Evolutionary conservation across 1,140 invertebrate species (phyloP), one percentile per base, ranked within the genome.

Genomic region (Drosophila ironensis): DNA sequence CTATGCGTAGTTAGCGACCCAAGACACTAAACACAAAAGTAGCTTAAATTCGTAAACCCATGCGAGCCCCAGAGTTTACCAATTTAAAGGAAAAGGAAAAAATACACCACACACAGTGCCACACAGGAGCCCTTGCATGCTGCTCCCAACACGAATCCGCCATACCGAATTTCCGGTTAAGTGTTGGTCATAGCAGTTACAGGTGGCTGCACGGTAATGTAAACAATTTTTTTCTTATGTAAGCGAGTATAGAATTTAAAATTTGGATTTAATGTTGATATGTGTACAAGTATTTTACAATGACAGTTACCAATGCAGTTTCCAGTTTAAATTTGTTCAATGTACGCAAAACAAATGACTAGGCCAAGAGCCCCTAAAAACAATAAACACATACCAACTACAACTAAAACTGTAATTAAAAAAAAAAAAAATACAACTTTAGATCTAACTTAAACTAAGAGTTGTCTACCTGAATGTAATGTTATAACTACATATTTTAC

Each of bases 21-120:
- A 69, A 67, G 54, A 51, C n/a, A n/a, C 38, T 35, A 17, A 16
- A 42, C 46, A 72, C 57, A 30, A 12, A 12, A 27, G 8, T 2
- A 27, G 28, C 84, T 88, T 84, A 66, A 84, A 87, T 88, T 70
- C 53, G 84, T 88, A 88, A 88, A 84, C 84, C 74, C 74, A 61
- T 52, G 69, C 51, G 84, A 87, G 84, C 84, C 84, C 84, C 82
- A 75, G 74, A 52, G 84, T 80, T 87, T 88, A 76, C 74, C 33
- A 53, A 88, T 88, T 87, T 87, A 84, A 88, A 88, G 82, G 77
- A 60, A 37, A 38, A 47, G 41, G 22, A 53, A 41, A 42, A 38
- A 33, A 14, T 9, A 19, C 16, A 56, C 6, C 8, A 7, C 14
- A 40, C 22, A 59, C 8, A 25, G 28, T n/a, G n/a, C n/a, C n/a